Base-by-base conservation (phyloP, 2,797 vertebrate species). In the Notolepis coatsorum region DNA sequence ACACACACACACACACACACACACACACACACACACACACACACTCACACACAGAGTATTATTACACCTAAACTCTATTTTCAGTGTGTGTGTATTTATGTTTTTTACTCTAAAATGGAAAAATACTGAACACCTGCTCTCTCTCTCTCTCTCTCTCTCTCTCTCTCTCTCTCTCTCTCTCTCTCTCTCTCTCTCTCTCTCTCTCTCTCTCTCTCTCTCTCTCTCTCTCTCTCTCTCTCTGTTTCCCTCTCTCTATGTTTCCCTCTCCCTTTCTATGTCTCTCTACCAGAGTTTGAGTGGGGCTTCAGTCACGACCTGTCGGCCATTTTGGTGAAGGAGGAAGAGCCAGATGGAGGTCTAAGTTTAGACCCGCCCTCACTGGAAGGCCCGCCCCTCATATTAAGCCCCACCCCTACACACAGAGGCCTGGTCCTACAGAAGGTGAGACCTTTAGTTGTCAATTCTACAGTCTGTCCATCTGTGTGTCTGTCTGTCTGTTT, bases 291-390 rank as follows among this genome's bases (percentile, higher is more conserved):
- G 41, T 85, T 95, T 55, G 95, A 96, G 8, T 99, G 97, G 97
- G 93, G 93, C 6, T 95, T 99, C 88, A 96, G 95, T 73, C 95
- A 97, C 83, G 96, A 97, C 78, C 92, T 99, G 57, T 96, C 96
- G 38, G 94, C 95, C 72, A 93, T 99, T 89, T 87, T 98, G 92
- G 96, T 99, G 84, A 99, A 99, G 82, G 96, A 97, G 83, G 96
- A 98, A 83, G 96, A 99, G 81, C 95, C 96, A 0, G 89, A 90
- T 51, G 93, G 87, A 60, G 78, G 80, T 73, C 88, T 87, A 50
- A 77, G 86, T 71, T 85, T 93, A 65, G 95, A 96, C 84, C 72
- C 93, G 84, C 30, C 89, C 90, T 77, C 88, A 87, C 73, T 91
- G 85, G 85, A 93, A 92, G 85, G 93, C 87, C 86, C 92, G 0